phyloP scores from a whole-genome alignment of 1,140 invertebrate genomes.

The Bombus difficillimus region DNA sequence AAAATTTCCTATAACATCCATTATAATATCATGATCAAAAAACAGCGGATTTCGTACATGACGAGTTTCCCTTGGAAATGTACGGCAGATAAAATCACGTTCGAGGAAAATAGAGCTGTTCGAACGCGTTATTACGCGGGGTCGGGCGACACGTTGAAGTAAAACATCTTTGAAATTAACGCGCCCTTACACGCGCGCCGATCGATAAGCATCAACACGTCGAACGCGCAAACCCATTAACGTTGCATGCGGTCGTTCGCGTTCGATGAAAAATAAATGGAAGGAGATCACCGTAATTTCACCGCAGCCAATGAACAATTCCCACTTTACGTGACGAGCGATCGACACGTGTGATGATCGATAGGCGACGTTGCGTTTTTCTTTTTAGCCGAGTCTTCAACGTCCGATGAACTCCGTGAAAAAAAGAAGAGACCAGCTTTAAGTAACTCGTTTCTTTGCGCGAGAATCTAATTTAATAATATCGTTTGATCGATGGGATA shows the following conservation, averaged over 20 bases:
- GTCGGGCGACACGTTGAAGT: not conserved
- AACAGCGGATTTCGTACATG: not conserved
- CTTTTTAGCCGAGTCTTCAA: not conserved
- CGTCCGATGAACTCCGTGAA: constrained; percentile 6
- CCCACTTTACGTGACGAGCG: not conserved
- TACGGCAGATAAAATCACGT: not conserved
- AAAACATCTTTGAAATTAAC: constrained; percentile 37
- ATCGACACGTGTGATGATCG: constrained; percentile 35
- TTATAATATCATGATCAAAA: not conserved
- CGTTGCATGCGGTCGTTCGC: constrained; percentile 5
- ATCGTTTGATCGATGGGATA: not conserved
- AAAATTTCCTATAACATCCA: not conserved
- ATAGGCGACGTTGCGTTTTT: not conserved
- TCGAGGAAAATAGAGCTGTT: constrained; percentile 27
- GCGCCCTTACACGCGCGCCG: not conserved
- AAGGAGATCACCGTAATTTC: constrained; percentile 33
- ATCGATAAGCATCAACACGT: constrained; percentile 51
- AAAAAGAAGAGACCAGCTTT: not conserved
- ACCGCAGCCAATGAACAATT: constrained; percentile 13
- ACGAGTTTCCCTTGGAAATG: not conserved
- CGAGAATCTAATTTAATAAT: constrained; percentile 7
- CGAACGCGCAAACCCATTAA: constrained; percentile 40
- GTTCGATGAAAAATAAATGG: constrained; percentile 21
- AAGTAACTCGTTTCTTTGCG: not conserved
- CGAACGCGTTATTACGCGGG: not conserved